phyloP scores from a whole-genome alignment of 2,113 vertebrate genomes.

The Epinephelus moara region DNA sequence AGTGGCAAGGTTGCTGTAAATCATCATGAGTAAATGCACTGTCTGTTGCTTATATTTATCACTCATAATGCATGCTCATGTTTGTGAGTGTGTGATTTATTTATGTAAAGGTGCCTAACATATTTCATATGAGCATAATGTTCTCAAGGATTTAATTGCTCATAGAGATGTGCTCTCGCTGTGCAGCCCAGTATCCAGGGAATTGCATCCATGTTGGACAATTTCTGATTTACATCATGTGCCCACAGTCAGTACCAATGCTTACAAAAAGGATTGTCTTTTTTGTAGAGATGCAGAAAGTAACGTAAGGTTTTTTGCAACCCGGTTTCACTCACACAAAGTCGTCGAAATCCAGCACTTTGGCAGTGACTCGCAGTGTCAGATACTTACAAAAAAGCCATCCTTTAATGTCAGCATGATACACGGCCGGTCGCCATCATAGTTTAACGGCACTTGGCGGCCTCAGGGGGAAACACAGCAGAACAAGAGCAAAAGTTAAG shows the following conservation, averaged over 20 bases:
- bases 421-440: no score
- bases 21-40: constrained; percentile 49
- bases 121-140: background rate
- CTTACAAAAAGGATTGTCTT: background rate
- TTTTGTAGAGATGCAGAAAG: background rate
- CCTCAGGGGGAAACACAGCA: no score
- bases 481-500: no score
- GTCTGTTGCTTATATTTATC: constrained; percentile 36
- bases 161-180: background rate
- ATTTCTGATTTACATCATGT: background rate
- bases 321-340: no score
- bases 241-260: background rate
- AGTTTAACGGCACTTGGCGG: no score
- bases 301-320: no score
- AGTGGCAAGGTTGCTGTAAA: constrained; percentile 37
- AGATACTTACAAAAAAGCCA: no score
- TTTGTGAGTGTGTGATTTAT: constrained; percentile 1
- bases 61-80: constrained; percentile 35
- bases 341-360: no score
- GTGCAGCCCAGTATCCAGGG: background rate
- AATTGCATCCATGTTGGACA: background rate
- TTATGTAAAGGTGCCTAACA: background rate
- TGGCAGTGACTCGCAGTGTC: no score
- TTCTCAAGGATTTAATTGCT: constrained; percentile 32
- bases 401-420: no score